Evolutionary conservation across 2,797 vertebrate species (phyloP), one percentile per base, ranked within the genome.

Genomic region (Oreochromis mossambicus): DNA sequence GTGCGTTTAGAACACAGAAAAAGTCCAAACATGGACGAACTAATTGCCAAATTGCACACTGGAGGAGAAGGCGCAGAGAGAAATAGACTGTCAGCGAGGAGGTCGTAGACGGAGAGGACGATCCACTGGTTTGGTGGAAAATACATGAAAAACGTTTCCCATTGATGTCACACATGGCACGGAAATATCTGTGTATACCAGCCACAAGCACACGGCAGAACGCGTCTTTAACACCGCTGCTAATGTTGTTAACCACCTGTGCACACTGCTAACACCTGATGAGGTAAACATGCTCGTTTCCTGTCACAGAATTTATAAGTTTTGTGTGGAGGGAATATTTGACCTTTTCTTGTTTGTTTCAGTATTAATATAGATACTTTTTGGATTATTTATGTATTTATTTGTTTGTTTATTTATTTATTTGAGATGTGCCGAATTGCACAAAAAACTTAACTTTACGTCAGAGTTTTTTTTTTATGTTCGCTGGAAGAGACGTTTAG

Each of bases 371-470:
- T 56, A 0, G 14, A 56, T 32, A 56, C 14, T 9, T 56, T 56
- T 56, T 32, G 14, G 26, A 56, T 32, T 6, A 29, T 5, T 24
- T 2, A 9, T 56, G 0, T 3, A 8, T 29, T 0, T 29, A 55
- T 26, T 1, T 26, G 26, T 24, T 24, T 24, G 2, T 24, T 24
- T 24, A 55, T 15, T 26, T 55, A 56, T 56, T 56, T 56, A 56
- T 56, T 2, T 56, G 55, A 56, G 26, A 32, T 1, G 1, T 2
- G 0, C 24, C 0, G 5, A 56, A 17, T 56, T 5, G 1, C 55
- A 56, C 26, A 56, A 5, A 56, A 56, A 24, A 56, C 1, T 0
- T 56, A 2, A 0, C 55, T 56, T 32, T 56, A 32, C 5, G 0
- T 56, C 55, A 56, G 14, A 32, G 21, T 9, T 17, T 56, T 2